Percentiles rank a stretch among this genome's conserved stretches.
Conservation (phyloP, 1,140 invertebrate species). For the Bicyclus anynana region DNA sequence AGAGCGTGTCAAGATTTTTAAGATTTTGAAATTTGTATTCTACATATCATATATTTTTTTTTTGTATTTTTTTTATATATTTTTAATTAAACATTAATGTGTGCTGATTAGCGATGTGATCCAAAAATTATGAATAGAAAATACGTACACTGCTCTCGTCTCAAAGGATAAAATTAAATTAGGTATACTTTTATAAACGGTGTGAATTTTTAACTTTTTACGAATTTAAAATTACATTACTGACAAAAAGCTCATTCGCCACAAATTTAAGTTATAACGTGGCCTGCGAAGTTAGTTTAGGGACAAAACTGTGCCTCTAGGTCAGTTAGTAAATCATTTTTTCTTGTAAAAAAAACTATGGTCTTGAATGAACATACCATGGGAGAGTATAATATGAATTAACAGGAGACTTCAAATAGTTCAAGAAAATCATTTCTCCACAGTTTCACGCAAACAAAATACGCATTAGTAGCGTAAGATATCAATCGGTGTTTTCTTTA, state of each 20-base stretch:
- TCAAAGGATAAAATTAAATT: conserved; percentile 38
- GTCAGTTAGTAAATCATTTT: not conserved
- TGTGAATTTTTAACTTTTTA: conserved; percentile 41
- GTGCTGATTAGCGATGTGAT: conserved; percentile 65
- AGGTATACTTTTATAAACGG: conserved; percentile 28
- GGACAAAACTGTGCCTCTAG: conserved; percentile 28
- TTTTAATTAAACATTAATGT: conserved; percentile 38
- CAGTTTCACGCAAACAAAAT: too few relatives aligned
- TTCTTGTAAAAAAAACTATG: not conserved
- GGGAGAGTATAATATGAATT: not conserved
- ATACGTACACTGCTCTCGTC: conserved; percentile 50
- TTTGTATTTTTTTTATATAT: conserved; percentile 36
- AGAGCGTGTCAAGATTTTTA: conserved; percentile 50
- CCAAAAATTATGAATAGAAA: conserved; percentile 40
- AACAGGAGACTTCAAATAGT: too few relatives aligned
- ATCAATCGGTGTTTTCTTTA: too few relatives aligned
- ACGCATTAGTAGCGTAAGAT: too few relatives aligned
- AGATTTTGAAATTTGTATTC: conserved; percentile 39
- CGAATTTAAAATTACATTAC: conserved; percentile 43
- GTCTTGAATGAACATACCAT: not conserved
- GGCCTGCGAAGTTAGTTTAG: conserved; percentile 38
- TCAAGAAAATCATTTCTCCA: too few relatives aligned
- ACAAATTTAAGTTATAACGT: conserved; percentile 37
- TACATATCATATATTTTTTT: conserved; percentile 49
- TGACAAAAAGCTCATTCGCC: conserved; percentile 53